A percentile compares a stretch with the other conserved stretches of the same genome.
Conservation (phyloP, 1,140 invertebrate species). For the Drosophila aff. region DNA sequence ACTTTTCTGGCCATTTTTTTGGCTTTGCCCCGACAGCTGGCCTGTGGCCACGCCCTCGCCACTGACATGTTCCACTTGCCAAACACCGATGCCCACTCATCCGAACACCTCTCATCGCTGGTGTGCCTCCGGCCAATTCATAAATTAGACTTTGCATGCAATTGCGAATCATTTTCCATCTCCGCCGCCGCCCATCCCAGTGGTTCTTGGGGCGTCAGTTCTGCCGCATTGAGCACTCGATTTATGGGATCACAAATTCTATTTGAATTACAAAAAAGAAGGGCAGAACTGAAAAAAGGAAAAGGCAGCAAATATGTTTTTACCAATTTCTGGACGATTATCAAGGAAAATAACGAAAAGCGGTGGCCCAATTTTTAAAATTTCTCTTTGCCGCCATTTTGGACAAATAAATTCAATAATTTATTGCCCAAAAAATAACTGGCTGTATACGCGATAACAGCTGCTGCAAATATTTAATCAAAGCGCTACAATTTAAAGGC, state of each 20-base stretch:
- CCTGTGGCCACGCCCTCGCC: conserved; percentile 29
- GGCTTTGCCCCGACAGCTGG: conserved; percentile 34
- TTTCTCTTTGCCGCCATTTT: conserved; percentile 22
- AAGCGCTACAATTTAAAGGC: conserved; percentile 53
- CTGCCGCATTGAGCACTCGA: conserved; percentile 73
- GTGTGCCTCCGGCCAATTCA: conserved; percentile 34
- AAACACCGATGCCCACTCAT: conserved; percentile 31
- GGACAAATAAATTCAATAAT: conserved; percentile 73
- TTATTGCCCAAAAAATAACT: conserved; percentile 64
- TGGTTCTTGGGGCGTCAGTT: conserved; percentile 33
- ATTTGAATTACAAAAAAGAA: conserved; percentile 60
- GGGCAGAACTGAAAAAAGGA: conserved; percentile 11
- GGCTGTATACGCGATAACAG: conserved; percentile 63
- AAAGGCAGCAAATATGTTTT: conserved; percentile 67
- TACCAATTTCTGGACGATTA: conserved; percentile 77
- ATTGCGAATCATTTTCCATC: conserved; percentile 33
- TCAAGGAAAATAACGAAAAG: conserved; percentile 51
- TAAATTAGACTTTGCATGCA: conserved; percentile 74
- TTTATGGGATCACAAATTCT: conserved; percentile 68
- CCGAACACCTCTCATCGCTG: conserved; percentile 6
- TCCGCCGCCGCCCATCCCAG: not conserved
- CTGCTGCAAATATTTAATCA: conserved; percentile 76
- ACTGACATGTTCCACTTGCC: conserved; percentile 36
- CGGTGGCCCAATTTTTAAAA: conserved; percentile 25
- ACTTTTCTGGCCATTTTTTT: conserved; percentile 29